These are phyloP conservation scores for Dinomys branickii DNA, from an alignment of 2,113 vertebrate genomes.

Conservation along the genomic window DNA sequence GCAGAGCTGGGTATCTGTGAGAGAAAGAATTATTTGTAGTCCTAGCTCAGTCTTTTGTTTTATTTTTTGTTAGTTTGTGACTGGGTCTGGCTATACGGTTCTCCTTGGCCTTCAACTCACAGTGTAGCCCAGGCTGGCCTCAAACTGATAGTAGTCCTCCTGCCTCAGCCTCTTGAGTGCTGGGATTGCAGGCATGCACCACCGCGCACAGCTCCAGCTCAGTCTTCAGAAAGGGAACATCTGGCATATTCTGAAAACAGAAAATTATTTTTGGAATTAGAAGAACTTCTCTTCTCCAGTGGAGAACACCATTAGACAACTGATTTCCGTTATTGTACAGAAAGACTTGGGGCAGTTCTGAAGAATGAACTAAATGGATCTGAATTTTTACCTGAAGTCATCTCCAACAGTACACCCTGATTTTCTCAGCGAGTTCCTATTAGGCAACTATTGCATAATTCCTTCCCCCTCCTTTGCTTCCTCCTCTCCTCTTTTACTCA, in stretches of 20 bases:
- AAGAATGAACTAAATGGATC: background rate
- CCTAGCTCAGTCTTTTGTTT: background rate
- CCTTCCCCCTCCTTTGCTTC: background rate
- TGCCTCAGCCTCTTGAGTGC: no score
- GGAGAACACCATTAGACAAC: background rate
- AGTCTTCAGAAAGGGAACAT: background rate
- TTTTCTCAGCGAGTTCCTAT: background rate
- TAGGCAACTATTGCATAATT: background rate
- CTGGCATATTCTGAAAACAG: background rate
- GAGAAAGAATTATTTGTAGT: background rate
- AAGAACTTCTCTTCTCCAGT: background rate
- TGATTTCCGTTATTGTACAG: background rate
- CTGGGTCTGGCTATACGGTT: no score
- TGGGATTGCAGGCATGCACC: no score
- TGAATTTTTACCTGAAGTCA: background rate
- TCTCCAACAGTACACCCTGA: background rate
- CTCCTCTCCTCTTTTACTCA: background rate
- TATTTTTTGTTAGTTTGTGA: background rate
- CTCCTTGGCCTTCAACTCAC: no score
- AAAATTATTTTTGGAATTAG: background rate
- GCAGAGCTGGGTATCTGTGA: background rate
- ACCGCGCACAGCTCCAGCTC: background rate
- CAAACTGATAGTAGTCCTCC: no score
- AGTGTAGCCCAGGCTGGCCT: no score
- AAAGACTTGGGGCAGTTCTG: background rate